Evolutionary conservation across 1,140 invertebrate genomes (phyloP).

Genomic region (Trichogramma pretiosum): DNA sequence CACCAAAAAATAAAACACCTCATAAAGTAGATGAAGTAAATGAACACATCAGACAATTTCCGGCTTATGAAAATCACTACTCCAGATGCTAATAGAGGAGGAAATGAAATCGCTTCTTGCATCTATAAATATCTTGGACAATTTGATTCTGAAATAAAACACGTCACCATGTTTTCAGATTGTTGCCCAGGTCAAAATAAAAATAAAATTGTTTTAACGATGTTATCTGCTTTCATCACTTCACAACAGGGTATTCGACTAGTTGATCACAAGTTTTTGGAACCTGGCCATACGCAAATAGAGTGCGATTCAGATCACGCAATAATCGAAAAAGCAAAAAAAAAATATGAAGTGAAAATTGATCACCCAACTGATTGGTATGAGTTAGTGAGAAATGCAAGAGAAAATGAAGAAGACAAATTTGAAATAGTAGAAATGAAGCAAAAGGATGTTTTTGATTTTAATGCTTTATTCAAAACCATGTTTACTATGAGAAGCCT

Average conservation of each 20-base stretch:
- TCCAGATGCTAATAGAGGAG: neutral
- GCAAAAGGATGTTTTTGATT: too few species aligned
- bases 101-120: neutral
- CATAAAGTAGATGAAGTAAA: too few species aligned
- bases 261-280: slow-evolving; percentile 16
- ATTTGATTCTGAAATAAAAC: slow-evolving; percentile 17
- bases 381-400: too few species aligned
- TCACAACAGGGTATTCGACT: slow-evolving; percentile 14
- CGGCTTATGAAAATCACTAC: too few species aligned
- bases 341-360: too few species aligned
- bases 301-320: slow-evolving; percentile 21
- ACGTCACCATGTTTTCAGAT: slow-evolving; percentile 34
- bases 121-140: slow-evolving; percentile 7
- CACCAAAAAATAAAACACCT: too few species aligned
- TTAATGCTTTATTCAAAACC: too few species aligned
- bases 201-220: slow-evolving; percentile 19
- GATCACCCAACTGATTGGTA: too few species aligned
- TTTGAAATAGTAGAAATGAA: too few species aligned
- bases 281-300: slow-evolving; percentile 19
- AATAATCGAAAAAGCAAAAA: slow-evolving; percentile 25
- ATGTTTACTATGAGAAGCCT: too few species aligned
- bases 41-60: too few species aligned
- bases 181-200: slow-evolving; percentile 42
- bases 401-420: too few species aligned
- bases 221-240: slow-evolving; percentile 10